A percentile compares a stretch with the other conserved stretches of the same genome.
These are phyloP conservation scores for Papilio elwesi DNA, from an alignment of 2,888 invertebrate species.

Conservation along the genomic window DNA sequence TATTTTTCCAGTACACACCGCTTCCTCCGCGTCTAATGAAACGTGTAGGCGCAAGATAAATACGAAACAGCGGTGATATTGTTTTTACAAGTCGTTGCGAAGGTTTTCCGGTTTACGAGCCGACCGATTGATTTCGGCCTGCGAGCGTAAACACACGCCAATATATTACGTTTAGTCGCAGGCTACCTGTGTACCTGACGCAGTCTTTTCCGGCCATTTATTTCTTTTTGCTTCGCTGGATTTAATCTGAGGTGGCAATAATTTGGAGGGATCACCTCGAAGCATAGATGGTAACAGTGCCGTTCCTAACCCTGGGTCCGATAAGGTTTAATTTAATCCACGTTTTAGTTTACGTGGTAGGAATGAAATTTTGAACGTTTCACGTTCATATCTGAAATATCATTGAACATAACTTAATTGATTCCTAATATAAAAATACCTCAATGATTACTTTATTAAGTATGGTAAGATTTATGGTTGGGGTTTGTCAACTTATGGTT, in stretches of 20 bases:
- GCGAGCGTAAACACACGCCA: conserved; percentile 44
- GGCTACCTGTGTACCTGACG: conserved; percentile 25
- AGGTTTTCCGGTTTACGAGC: conserved; percentile 43
- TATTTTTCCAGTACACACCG: conserved; percentile 27
- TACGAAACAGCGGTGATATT: conserved; percentile 35
- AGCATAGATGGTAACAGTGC: neutral
- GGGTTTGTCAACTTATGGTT: no score
- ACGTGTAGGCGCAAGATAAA: conserved; percentile 43
- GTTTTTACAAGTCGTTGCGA: conserved; percentile 41
- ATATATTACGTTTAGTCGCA: conserved; percentile 47
- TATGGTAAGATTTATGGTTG: no score
- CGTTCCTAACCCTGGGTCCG: neutral
- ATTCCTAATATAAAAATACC: neutral
- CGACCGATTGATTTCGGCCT: conserved; percentile 48
- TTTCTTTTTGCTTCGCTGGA: conserved; percentile 15
- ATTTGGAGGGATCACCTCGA: neutral
- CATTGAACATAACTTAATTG: neutral
- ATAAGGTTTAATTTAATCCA: conserved; percentile 10
- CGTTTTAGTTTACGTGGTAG: neutral
- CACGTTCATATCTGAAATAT: neutral
- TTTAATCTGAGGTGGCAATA: conserved; percentile 27
- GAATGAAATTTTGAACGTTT: neutral
- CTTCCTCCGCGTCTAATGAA: conserved; percentile 40
- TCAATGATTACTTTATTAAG: no score
- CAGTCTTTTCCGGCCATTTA: conserved; percentile 28